Base-by-base conservation (phyloP, 2,888 invertebrate genomes). In the Barypeithes pellucidus region DNA sequence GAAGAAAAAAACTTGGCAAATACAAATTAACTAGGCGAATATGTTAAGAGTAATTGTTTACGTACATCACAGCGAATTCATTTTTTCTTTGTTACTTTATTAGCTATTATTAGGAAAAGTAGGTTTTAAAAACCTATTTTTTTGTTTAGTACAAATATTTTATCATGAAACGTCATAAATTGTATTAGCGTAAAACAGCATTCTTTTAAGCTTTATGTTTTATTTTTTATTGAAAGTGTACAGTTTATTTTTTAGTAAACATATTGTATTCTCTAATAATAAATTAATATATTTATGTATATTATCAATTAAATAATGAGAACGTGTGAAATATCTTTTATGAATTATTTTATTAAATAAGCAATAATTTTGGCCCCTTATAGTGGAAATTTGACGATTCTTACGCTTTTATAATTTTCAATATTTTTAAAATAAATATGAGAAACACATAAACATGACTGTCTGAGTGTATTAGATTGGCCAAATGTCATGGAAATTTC, bases 241-340 rank as follows among this genome's bases (percentile, higher is more conserved):
- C 70, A 76, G 72, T 73, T 65, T 75, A 73, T 73, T 75, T 71
- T 75, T 76, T 76, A 76, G 73, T 70, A 71, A 29, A 71, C 67
- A 73, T 75, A 75, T 73, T 75, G 52, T 75, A 75, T 76, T 43
- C 65, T 67, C 63, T 74, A 71, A 74, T 69, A 71, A 71, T 76
- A 73, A 73, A 71, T 76, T 76, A 76, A 74, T 76, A 76, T 76
- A 76, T 76, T 76, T 70, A 73, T 72, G 63, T 72, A 72, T 73
- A 73, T 71, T 63, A 70, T 61, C 62, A 50, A 68, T 69, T 73
- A 36, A 59, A 39, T 62, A 36, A 43, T 66, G 60, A 47, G 33
- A 65, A 50, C 22, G 54, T 63, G 54, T 73, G 50, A 52, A 57
- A 50, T 65, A 61, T 24, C 54, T 24, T 33, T 54, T 43, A 59